These are phyloP conservation scores for Lagorchestes hirsutus DNA, from an alignment of 2,797 vertebrate species.

Conservation along the genomic window DNA sequence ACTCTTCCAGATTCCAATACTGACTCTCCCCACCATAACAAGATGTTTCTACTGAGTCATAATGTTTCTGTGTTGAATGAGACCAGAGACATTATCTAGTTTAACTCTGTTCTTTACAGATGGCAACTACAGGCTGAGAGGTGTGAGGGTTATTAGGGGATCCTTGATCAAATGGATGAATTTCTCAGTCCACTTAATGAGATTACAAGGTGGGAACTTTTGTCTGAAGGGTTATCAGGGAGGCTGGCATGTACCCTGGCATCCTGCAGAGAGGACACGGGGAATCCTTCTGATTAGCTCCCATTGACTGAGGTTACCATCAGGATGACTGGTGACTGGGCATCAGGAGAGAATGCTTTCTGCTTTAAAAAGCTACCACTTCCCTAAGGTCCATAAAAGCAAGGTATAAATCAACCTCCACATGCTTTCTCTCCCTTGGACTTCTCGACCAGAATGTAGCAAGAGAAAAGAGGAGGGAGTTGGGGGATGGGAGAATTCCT, in stretches of 20 bases:
- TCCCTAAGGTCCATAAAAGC: background rate
- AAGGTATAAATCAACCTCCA: background rate
- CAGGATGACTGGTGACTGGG: background rate
- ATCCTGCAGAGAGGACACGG: background rate
- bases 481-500: background rate
- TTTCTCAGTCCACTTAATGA: background rate
- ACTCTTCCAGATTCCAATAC: background rate
- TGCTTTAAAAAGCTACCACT: background rate
- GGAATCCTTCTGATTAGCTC: background rate
- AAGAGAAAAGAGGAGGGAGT: background rate
- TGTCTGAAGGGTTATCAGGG: background rate
- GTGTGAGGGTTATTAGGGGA: background rate
- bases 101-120: background rate
- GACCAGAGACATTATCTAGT: background rate
- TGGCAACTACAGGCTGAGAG: background rate
- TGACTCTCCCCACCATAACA: background rate
- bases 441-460: background rate
- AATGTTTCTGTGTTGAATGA: background rate
- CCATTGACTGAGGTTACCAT: background rate
- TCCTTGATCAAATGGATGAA: background rate
- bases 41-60: background rate
- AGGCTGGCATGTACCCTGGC: background rate
- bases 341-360: background rate
- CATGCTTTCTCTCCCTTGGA: background rate
- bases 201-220: background rate